Evolutionary conservation across 2,797 vertebrate species (phyloP).

Genomic region (Phrynocephalus vlangalii): DNA sequence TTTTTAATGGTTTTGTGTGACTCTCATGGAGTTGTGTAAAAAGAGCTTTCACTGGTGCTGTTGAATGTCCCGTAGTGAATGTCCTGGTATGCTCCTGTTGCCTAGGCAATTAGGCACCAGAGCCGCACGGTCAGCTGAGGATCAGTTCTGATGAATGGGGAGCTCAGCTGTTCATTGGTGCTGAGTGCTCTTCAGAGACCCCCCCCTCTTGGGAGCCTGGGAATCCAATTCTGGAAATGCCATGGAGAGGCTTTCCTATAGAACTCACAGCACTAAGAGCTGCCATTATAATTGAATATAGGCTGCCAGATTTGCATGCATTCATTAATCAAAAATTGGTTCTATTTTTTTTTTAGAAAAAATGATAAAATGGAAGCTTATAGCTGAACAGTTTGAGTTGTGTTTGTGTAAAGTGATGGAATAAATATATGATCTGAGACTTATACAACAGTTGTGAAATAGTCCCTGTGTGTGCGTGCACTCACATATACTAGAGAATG

Average conservation of each 20-base stretch:
- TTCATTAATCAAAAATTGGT: background rate
- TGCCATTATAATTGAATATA: background rate
- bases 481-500: too few species aligned
- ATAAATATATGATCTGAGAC: too few species aligned
- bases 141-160: background rate
- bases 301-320: background rate
- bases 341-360: background rate
- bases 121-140: background rate
- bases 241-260: background rate
- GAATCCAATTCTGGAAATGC: background rate
- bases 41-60: background rate
- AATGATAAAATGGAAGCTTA: background rate
- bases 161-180: background rate
- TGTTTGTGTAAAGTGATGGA: background rate
- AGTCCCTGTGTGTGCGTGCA: too few species aligned
- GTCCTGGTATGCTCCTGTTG: slow-evolving; percentile 4
- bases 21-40: background rate
- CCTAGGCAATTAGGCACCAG: background rate
- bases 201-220: background rate
- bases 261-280: background rate
- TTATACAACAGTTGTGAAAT: too few species aligned
- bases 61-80: background rate
- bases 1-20: background rate
- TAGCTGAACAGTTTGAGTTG: background rate
- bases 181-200: background rate